phyloP scores from a whole-genome alignment of 2,113 vertebrate species.

The Podarcis raffonei region DNA sequence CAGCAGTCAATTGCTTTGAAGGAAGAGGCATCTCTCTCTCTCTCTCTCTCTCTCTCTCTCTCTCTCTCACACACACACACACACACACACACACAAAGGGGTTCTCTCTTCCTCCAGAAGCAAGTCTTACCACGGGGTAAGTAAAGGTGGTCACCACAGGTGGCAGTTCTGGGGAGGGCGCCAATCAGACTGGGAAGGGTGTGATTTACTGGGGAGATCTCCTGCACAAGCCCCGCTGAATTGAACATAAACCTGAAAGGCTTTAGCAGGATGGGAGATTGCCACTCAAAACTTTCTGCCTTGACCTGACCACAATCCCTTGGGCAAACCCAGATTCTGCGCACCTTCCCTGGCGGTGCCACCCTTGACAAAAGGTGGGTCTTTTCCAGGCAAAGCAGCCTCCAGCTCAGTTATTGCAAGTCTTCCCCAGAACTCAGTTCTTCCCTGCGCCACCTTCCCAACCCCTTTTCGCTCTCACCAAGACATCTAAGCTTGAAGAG shows the following conservation, averaged over 20 bases:
- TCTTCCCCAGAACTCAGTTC: not conserved
- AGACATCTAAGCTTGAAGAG: not conserved
- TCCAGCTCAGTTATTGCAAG: not conserved
- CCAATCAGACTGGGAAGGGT: too few species aligned
- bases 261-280: too few species aligned
- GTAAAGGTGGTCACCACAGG: not conserved
- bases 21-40: fast-evolving
- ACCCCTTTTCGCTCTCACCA: not conserved
- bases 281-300: not conserved
- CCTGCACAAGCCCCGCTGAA: not conserved
- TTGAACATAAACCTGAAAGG: not conserved
- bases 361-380: too few species aligned
- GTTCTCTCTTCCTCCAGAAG: not conserved
- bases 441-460: not conserved
- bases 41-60: not conserved
- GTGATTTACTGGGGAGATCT: too few species aligned
- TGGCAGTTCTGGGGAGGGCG: not conserved
- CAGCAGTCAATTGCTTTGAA: not conserved
- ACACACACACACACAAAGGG: not conserved
- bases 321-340: not conserved
- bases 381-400: not conserved
- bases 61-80: too few species aligned
- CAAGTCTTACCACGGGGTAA: not conserved
- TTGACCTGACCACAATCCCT: not conserved
- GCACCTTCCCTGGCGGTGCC: not conserved